phyloP scores from a whole-genome alignment of 2,797 vertebrate genomes.

The Gadopsis bispinosus region DNA sequence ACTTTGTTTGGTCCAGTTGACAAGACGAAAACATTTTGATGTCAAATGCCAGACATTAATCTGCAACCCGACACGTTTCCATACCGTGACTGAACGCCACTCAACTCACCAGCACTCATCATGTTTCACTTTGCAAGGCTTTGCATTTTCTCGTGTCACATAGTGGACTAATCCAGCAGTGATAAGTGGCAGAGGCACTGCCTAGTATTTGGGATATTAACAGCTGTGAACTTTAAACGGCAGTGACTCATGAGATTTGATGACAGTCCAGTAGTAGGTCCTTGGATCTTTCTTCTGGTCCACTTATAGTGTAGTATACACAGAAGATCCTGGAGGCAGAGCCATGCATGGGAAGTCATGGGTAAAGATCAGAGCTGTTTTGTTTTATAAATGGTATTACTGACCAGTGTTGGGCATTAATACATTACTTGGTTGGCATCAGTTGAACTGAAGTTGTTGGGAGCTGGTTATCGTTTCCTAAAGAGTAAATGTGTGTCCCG shows the following conservation, averaged over 20 bases:
- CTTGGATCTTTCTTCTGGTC: slow-evolving; percentile 51
- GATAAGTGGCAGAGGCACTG: slow-evolving; percentile 73
- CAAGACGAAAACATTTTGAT: slow-evolving; percentile 26
- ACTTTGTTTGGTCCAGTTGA: background rate
- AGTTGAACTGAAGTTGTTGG: background rate
- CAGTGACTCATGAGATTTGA: slow-evolving; percentile 71
- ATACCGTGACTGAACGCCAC: slow-evolving; percentile 10
- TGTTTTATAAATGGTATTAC: background rate
- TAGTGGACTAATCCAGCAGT: slow-evolving; percentile 51
- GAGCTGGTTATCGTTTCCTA: too few species aligned
- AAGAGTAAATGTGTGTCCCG: too few species aligned
- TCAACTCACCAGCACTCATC: slow-evolving; percentile 32
- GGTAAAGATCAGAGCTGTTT: slow-evolving; percentile 33
- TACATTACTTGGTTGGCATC: background rate
- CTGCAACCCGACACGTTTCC: slow-evolving; percentile 21
- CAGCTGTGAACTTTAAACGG: slow-evolving; percentile 78
- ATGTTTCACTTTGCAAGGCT: slow-evolving; percentile 45
- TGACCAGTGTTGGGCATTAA: background rate
- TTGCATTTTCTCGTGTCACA: slow-evolving; percentile 54
- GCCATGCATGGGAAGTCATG: slow-evolving; percentile 50
- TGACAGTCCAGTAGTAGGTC: slow-evolving; percentile 62
- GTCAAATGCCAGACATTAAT: slow-evolving; percentile 18
- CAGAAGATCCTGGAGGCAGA: slow-evolving; percentile 34
- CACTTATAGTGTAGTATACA: slow-evolving; percentile 46
- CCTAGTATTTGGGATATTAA: slow-evolving; percentile 73